phyloP scores from a whole-genome alignment of 2,888 invertebrate genomes.

The Podotricha telesiphe region DNA sequence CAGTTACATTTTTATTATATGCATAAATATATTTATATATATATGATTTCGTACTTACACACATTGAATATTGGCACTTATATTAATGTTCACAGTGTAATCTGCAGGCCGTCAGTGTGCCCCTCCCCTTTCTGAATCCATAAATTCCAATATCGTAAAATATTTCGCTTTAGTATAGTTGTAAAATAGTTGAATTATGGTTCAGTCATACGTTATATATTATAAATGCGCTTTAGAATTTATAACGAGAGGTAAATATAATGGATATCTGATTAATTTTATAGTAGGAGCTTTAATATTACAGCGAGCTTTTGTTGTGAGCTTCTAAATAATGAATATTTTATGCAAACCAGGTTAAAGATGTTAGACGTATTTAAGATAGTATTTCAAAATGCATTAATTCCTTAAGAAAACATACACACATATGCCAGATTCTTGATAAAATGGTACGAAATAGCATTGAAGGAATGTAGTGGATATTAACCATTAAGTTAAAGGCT shows the following conservation, averaged over 20 bases:
- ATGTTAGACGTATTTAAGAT: too few species aligned
- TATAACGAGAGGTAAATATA: constrained; percentile 4
- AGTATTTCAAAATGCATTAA: too few species aligned
- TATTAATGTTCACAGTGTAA: constrained; percentile 5
- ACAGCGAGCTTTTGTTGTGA: too few species aligned
- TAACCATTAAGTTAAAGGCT: too few species aligned
- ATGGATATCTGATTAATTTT: constrained; percentile 17
- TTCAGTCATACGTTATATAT: constrained; percentile 4
- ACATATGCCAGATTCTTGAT: too few species aligned
- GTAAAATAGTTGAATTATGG: constrained; percentile 32
- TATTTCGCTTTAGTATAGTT: constrained; percentile 51
- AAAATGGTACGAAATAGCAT: too few species aligned
- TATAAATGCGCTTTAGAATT: constrained; percentile 22
- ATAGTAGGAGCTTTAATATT: background rate
- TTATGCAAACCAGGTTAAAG: too few species aligned
- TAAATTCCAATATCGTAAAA: constrained; percentile 49
- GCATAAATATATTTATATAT: too few species aligned
- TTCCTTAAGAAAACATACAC: too few species aligned
- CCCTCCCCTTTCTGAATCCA: background rate
- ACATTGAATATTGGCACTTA: constrained; percentile 2
- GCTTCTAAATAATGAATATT: too few species aligned
- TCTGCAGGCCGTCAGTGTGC: constrained; percentile 16
- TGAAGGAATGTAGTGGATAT: too few species aligned
- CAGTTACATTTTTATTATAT: too few species aligned
- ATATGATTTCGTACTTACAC: background rate